Evolutionary conservation across 2,113 vertebrate genomes (phyloP), one percentile per base, ranked within the genome.

Genomic region (Furnarius figulus): DNA sequence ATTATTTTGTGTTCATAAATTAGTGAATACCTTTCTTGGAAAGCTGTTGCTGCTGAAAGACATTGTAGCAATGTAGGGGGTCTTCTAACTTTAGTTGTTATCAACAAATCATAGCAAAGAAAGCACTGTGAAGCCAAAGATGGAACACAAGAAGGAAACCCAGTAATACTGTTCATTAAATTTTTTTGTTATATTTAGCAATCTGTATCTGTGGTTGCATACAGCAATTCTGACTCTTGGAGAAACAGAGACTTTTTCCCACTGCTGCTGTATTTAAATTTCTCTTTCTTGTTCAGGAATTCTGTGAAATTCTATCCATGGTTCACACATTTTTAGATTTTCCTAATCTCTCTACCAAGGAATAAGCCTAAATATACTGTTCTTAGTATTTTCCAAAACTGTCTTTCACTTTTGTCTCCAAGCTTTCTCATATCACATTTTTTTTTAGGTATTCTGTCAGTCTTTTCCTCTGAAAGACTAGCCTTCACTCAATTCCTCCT

Each of bases 21-120:
- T 71, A 90, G 52, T 40, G 31, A 88, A 93, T n/a, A 31, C 25
- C 16, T 86, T 93, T 95, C 86, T 84, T 80, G 52, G 52, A 95
- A 89, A 85, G 71, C 35, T 92, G 56, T 24, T 55, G 47, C 37
- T 94, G 61, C 77, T 20, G 3, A 90, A 89, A 85, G 47, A n/a
- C 74, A 70, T 37, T 31, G 28, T 20, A 59, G 53, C 72, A 72
- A 40, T 24, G n/a, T 53, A 80, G 67, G 61, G 68, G 52, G 53
- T 92, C 87, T 75, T 76, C 33, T 49, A 63, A 39, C 16, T n/a
- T 91, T 49, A 58, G 23, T 42, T 70, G 14, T 44, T 68, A 80
- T 72, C 59, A 80, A 73, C 49, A 91, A 77, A 71, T 7, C 33
- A 4, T n/a, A 68, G 62, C 68, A 79, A 90, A 80, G 47, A 83